A percentile compares a stretch with the other conserved stretches of the same genome.
These are phyloP conservation scores for Anneissia japonica DNA, from an alignment of 35 echinoderm and acorn worm species.

Conservation along the genomic window DNA sequence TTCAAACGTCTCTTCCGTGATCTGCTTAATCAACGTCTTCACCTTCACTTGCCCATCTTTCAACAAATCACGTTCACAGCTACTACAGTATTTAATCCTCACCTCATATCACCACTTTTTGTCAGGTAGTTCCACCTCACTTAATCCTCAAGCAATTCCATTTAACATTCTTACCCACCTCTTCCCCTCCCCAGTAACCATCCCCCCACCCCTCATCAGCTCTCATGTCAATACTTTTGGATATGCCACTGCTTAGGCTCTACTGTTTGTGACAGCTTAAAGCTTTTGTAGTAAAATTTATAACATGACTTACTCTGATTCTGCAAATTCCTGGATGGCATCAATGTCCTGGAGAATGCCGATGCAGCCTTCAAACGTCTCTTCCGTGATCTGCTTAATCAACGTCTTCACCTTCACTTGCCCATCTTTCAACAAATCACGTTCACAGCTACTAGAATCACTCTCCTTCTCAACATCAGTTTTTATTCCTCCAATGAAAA, in stretches of 20 bases:
- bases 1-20: conserved; percentile 70
- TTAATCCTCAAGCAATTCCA: too few species aligned
- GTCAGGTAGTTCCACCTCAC: too few species aligned
- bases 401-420: not conserved
- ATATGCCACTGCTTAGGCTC: too few species aligned
- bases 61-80: not conserved
- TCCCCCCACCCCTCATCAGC: too few species aligned
- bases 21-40: not conserved
- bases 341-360: conserved; percentile 78
- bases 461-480: not conserved
- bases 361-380: conserved; percentile 90
- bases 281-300: too few species aligned
- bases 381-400: conserved; percentile 15
- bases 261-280: too few species aligned
- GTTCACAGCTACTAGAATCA: not conserved
- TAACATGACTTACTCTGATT: conserved; percentile 96
- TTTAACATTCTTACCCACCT: too few species aligned
- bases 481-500: not conserved
- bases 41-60: not conserved
- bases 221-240: too few species aligned
- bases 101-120: too few species aligned
- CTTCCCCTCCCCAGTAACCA: too few species aligned
- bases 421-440: too few species aligned
- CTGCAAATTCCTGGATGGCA: conserved; percentile 68
- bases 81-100: too few species aligned